Conservation (phyloP, 2,888 invertebrate genomes). For the Thecophora atra region DNA sequence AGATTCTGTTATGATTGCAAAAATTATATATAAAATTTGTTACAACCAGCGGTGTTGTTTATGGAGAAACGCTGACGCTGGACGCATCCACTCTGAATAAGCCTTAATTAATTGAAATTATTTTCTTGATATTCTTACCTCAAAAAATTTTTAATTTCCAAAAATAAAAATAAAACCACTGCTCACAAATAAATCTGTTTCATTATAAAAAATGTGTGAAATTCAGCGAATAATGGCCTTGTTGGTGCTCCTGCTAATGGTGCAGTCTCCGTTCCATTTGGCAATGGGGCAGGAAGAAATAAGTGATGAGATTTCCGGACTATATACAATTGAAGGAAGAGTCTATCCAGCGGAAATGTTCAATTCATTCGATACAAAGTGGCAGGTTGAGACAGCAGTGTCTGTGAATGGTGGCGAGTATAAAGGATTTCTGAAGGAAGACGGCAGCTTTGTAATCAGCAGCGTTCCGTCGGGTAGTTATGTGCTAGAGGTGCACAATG, state of each 20-base stretch:
- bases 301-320: conserved; percentile 66
- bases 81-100: no score
- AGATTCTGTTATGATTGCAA: no score
- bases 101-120: no score
- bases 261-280: conserved; percentile 5
- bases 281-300: conserved; percentile 58
- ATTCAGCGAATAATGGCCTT: conserved; percentile 40
- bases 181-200: no score
- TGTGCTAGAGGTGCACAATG: conserved; percentile 90
- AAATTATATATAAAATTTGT: no score
- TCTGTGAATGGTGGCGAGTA: conserved; percentile 90
- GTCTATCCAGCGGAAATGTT: conserved; percentile 73
- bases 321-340: conserved; percentile 83
- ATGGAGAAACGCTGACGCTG: no score
- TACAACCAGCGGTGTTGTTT: no score
- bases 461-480: conserved; percentile 93
- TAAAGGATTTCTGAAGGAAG: conserved; percentile 87
- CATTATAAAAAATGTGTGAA: conserved; percentile 33
- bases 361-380: conserved; percentile 68
- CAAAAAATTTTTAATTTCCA: no score
- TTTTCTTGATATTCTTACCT: no score
- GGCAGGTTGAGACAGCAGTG: conserved; percentile 81
- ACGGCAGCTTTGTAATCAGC: conserved; percentile 89
- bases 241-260: conserved; percentile 40
- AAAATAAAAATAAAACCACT: no score